Base-by-base conservation (phyloP, 2,797 vertebrate genomes). In the Acrocephalus scirpaceus region DNA sequence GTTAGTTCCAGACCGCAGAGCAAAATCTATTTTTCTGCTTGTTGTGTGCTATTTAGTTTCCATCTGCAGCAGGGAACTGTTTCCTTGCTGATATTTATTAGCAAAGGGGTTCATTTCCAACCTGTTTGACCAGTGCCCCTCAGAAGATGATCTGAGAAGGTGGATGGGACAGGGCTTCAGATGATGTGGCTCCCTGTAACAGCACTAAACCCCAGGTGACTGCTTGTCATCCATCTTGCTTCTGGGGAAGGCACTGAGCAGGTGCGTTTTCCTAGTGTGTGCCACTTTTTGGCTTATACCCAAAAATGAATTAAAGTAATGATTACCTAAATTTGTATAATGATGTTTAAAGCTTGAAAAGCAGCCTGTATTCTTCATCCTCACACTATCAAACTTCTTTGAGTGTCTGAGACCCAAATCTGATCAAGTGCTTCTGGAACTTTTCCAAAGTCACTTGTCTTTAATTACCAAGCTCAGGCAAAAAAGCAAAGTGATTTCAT, bases 211-310 rank as follows among this genome's bases (percentile, higher is more conserved):
- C 32, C 11, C 22, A 6, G 3, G 18, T 88, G 62, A 4, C 20
- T 50, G 44, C 17, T 88, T 57, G 83, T 66, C 26, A 17, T 70
- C 17, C 19, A 12, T 50, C 23, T 65, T 50, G 12, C n/a, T 79
- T 81, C 53, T 27, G 38, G 48, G 38, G 30, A 56, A 79, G 30
- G 17, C 9, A 29, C 11, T 0, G 2, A 70, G 51, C 22, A 66
- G 22, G 21, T 79, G 12, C 0, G 0, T 62, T 60, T 91, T 80
- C 18, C n/a, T 72, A 65, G 36, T 8, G 3, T 0, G 0, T 61
- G 19, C 8, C 19, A 10, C 13, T 6, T 57, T 87, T 73, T 40
- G 50, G 32, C 4, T 64, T 74, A 25, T 47, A 27, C 4, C 11
- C 23, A 69, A 13, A 86, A 87, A 72, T n/a, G 0, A 61, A 17